Base-by-base conservation (phyloP, 1,140 invertebrate species). In the Schlechtendalia chinensis region DNA sequence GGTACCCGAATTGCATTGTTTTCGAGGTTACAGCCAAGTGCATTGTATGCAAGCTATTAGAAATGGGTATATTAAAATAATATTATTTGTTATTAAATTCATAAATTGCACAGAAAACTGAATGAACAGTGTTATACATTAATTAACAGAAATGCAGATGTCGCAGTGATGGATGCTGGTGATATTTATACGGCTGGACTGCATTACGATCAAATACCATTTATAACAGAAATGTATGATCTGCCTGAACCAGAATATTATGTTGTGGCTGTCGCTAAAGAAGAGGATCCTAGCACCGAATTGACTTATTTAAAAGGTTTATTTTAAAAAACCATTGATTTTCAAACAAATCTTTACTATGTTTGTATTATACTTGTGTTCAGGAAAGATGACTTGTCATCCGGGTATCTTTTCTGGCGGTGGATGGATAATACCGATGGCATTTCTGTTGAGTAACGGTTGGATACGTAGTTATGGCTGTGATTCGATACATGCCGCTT, bases 391-490 rank as follows among this genome's bases (percentile, higher is more conserved):
- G 83, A 95, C 95, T 0, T 99, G 97, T 84, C 95, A 98, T 86
- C 91, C 94, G 1, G 96, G 96, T 39, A 93, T 98, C 27, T 93
- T 93, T 81, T 94, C 91, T 80, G 96, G 94, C 0, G 96, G 96
- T 16, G 97, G 97, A 5, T 99, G 97, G 97, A 90, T 98, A 0
- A 93, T 98, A 83, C 97, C 97, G 0, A 86, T 98, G 83, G 95
- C 95, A 1, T 97, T 95, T 84, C 88, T 98, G 0, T 90, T 98
- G 19, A 94, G 95, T 27, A 98, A 98, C 84, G 91, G 93, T 45
- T 95, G 96, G 91, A 96, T 98, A 82, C 88, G 96, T 29, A 91
- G 94, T 2, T 96, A 96, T 84, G 94, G 94, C 17, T 98, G 96
- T 85, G 93, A 98, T 86, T 93, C 94, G 0, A 89, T 95, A 8